Evolutionary conservation across 2,797 vertebrate species (phyloP), one percentile per base, ranked within the genome.

Genomic region (Ceyx erithaca): DNA sequence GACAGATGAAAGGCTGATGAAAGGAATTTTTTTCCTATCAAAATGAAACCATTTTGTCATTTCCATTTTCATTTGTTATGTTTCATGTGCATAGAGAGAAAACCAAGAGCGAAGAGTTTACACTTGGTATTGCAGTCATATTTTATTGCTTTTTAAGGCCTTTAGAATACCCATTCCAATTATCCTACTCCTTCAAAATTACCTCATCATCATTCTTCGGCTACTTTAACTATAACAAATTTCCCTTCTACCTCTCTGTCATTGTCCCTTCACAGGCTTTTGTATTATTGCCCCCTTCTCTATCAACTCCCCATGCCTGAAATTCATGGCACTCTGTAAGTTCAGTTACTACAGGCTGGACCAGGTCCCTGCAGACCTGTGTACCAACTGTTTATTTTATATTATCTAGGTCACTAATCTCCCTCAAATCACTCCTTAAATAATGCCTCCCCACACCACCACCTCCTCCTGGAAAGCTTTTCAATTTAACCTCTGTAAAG

Each of bases 401-500:
- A 35, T 31, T 61, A 46, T 51, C 21, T 31, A 41, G 16, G 25
- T 45, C 21, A 48, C 52, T 37, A 49, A 8, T 8, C 18, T 83
- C 48, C 23, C 30, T 75, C 76, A 78, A 83, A 80, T 59, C 40
- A 66, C 18, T 81, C 51, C 33, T 72, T 81, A 37, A 85, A 63
- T 2, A 43, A 59, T n/a, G 12, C 2, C 28, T 26, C 8, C 15
- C 16, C 8, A 4, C 7, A 7, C 1, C 37, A 40, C 14, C 37
- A 40, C 3, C 9, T 2, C 1, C 46, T 48, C 46, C 49, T 51
- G 2, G 20, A 77, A 87, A 81, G 8, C 10, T 57, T 83, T 83
- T 92, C 28, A 23, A 71, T 72, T 72, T 72, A 87, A 87, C 43
- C 35, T 72, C n/a, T 59, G 10, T 45, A 67, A 81, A 66, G 20